Evolutionary conservation across 2,888 invertebrate genomes (phyloP).

Genomic region (Lasius platythorax): DNA sequence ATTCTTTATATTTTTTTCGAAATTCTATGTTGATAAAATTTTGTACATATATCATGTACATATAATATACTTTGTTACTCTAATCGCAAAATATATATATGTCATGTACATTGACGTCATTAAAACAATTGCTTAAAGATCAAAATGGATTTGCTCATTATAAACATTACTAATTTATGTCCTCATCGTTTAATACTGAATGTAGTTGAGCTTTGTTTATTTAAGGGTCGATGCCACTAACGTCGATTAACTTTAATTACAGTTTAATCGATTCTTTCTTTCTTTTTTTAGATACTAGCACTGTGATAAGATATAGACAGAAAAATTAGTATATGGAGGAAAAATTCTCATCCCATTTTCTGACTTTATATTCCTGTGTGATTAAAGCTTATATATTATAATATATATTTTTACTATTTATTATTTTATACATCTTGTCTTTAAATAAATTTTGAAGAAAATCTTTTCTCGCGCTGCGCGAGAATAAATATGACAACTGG

Average conservation of each 20-base stretch:
- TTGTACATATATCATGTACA: not conserved
- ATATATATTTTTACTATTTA: not conserved
- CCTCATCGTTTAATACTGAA: constrained; percentile 22
- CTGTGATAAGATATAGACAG: not conserved
- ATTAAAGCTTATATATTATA: not conserved
- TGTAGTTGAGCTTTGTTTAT: constrained; percentile 17
- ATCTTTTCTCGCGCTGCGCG: not conserved
- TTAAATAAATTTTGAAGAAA: constrained; percentile 15
- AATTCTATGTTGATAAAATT: not conserved
- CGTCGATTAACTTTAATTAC: not conserved
- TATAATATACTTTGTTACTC: constrained; percentile 19
- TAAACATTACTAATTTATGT: constrained; percentile 39
- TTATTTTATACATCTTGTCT: constrained; percentile 3
- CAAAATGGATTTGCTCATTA: constrained; percentile 26
- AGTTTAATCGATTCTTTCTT: not conserved
- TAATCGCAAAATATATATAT: constrained; percentile 20
- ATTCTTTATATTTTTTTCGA: not conserved
- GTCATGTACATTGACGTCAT: constrained; percentile 32
- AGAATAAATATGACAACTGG: constrained; percentile 10
- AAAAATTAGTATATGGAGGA: not conserved
- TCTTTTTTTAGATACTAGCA: not conserved
- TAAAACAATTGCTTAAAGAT: constrained; percentile 30
- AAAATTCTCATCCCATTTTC: not conserved
- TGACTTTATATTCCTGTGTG: not conserved
- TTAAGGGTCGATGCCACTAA: constrained; percentile 22